Conservation (phyloP, 2,797 vertebrate species). For the Pempheris klunzingeri region DNA sequence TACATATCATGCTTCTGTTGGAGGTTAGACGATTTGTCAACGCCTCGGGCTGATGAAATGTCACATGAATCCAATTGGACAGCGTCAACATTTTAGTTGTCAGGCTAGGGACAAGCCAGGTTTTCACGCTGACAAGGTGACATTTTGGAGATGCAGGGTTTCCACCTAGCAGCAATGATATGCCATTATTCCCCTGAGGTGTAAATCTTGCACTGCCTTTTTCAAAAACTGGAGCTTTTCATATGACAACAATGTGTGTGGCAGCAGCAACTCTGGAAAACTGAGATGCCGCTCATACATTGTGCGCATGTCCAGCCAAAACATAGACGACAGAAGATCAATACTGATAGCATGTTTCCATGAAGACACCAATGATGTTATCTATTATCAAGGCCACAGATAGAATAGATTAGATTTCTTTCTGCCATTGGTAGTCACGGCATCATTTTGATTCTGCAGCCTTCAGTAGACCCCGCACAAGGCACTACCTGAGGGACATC, state of each 20-base stretch:
- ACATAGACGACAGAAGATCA: neutral
- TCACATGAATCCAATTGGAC: neutral
- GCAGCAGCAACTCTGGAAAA: constrained; percentile 9
- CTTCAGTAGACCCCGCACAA: neutral
- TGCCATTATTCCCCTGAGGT: neutral
- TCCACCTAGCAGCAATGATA: neutral
- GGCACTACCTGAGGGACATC: constrained; percentile 16
- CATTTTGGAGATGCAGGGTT: constrained; percentile 4
- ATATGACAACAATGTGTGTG: neutral
- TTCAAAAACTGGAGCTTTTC: neutral
- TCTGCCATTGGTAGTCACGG: neutral
- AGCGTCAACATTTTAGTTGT: neutral
- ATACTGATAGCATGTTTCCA: neutral
- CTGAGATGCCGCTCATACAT: neutral
- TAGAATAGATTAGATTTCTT: too few relatives aligned
- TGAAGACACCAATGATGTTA: neutral
- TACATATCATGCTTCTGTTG: neutral
- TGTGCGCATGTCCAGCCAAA: neutral
- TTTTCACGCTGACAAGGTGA: constrained; percentile 3
- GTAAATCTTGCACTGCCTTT: constrained; percentile 12
- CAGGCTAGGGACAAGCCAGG: neutral
- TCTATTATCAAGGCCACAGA: neutral
- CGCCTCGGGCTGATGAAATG: neutral
- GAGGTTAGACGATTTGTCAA: neutral
- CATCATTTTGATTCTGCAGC: neutral